Conservation (phyloP, 2,888 invertebrate genomes). For the Epicampocera succincta region DNA sequence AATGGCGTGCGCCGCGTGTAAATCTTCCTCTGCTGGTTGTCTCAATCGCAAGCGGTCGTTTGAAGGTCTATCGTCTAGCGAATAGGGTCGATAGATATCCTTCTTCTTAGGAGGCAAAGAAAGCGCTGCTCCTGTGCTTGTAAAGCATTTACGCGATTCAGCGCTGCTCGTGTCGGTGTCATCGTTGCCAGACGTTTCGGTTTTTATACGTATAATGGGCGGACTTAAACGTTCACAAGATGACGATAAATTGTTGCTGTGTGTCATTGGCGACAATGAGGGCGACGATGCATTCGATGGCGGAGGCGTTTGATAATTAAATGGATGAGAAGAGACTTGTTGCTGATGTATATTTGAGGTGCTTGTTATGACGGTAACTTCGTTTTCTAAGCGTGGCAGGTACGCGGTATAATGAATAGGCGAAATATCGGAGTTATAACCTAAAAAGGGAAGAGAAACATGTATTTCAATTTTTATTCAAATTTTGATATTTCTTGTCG, state of each 20-base stretch:
- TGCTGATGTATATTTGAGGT: conserved; percentile 69
- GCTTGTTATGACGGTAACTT: conserved; percentile 83
- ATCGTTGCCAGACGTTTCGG: conserved; percentile 72
- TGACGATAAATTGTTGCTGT: conserved; percentile 67
- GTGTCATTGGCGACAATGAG: conserved; percentile 79
- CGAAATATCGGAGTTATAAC: conserved; percentile 90
- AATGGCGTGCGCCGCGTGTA: conserved; percentile 94
- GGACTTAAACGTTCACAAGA: conserved; percentile 78
- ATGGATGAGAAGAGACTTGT: conserved; percentile 72
- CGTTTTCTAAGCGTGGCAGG: conserved; percentile 85
- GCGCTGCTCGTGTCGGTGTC: conserved; percentile 57
- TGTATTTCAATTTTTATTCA: neutral
- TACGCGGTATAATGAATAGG: conserved; percentile 90
- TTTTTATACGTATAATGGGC: conserved; percentile 78
- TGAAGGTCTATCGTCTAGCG: conserved; percentile 86
- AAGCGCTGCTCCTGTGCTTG: conserved; percentile 91
- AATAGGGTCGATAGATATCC: conserved; percentile 94
- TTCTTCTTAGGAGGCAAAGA: conserved; percentile 94
- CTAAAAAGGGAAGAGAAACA: conserved; percentile 81
- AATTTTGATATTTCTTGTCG: too few relatives aligned
- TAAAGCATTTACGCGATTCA: conserved; percentile 87
- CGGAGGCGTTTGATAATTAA: conserved; percentile 79
- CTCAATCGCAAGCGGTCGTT: conserved; percentile 81
- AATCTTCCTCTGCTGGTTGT: conserved; percentile 89
- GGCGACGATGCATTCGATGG: conserved; percentile 81